Percentiles rank a stretch among this genome's conserved stretches.
phyloP scores from a whole-genome alignment of 2,797 vertebrate species.

The Enteromius argenteus region DNA sequence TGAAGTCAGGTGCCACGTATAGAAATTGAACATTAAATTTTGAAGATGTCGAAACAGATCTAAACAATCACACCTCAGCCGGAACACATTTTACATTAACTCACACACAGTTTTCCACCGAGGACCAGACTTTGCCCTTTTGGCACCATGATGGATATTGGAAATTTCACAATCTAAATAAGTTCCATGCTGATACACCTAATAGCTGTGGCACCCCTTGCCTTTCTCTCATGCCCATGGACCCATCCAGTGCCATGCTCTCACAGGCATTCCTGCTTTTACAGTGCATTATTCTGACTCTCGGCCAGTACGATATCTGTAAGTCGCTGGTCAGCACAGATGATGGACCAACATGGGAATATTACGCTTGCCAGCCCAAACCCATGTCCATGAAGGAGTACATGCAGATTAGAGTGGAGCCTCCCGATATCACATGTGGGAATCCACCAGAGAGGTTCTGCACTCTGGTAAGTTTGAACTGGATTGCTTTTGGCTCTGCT shows the following conservation, averaged over 20 bases:
- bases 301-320: constrained; percentile 86
- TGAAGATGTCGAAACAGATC: constrained; percentile 22
- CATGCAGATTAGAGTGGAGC: constrained; percentile 90
- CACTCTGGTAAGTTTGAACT: constrained; percentile 85
- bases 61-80: neutral
- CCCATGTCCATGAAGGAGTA: constrained; percentile 89
- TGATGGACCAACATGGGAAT: constrained; percentile 87
- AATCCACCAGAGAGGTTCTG: constrained; percentile 94
- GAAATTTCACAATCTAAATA: constrained; percentile 18
- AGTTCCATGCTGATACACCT: constrained; percentile 80
- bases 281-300: constrained; percentile 74
- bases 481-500: constrained; percentile 11
- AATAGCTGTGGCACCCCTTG: constrained; percentile 67
- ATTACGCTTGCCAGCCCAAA: constrained; percentile 90
- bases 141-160: constrained; percentile 2
- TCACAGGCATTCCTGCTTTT: constrained; percentile 72
- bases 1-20: neutral
- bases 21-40: constrained; percentile 21
- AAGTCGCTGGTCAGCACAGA: constrained; percentile 86
- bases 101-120: neutral
- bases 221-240: constrained; percentile 66
- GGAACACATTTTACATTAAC: neutral
- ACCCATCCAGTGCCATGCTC: constrained; percentile 73
- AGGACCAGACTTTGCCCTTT: constrained; percentile 15
- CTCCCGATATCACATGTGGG: constrained; percentile 91